Base-by-base conservation (phyloP, 2,797 vertebrate species). In the Sebastiscus albofasciatus region DNA sequence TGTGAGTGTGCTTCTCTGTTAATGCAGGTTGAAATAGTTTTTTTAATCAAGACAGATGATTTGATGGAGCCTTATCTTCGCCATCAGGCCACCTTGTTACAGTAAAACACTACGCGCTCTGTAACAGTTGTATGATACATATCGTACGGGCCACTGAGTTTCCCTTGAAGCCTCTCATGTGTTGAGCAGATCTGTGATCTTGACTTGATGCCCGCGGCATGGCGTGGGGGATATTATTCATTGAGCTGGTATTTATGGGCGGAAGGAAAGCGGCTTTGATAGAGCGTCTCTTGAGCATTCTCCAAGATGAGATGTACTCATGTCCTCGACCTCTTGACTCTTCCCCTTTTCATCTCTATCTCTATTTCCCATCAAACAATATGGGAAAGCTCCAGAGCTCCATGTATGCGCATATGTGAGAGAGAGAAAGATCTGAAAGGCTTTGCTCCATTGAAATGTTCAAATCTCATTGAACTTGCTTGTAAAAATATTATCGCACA, bases 211-310 rank as follows among this genome's bases (percentile, higher is more conserved):
- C 83, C 85, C 69, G 54, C 18, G 22, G 75, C 22, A 72, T 82
- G 76, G 79, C 42, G 22, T 24, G 33, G 24, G 75, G 79, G 78
- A 62, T 90, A 86, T 93, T 93, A 93, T 92, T 94, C 88, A 90
- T 70, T 83, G 71, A 79, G 87, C 82, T 91, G 90, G 91, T 93
- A 93, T 95, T 95, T 95, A 95, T 92, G 87, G 90, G 91, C 89
- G 84, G 92, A 94, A 92, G 93, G 79, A 94, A 94, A 82, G 84
- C 11, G 8, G 34, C 90, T 95, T 94, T 95, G 91, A 95, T 94
- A 90, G 80, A 87, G 67, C 36, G 67, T 72, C 82, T 90, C 67
- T 90, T 69, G 80, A 89, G 72, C 46, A n/a, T 29, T 81, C 88
- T 85, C 88, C 87, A 90, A 89, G 85, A 92, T 83, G 89, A 93